phyloP scores from a whole-genome alignment of 1,140 invertebrate genomes.

The Theocolax elegans region DNA sequence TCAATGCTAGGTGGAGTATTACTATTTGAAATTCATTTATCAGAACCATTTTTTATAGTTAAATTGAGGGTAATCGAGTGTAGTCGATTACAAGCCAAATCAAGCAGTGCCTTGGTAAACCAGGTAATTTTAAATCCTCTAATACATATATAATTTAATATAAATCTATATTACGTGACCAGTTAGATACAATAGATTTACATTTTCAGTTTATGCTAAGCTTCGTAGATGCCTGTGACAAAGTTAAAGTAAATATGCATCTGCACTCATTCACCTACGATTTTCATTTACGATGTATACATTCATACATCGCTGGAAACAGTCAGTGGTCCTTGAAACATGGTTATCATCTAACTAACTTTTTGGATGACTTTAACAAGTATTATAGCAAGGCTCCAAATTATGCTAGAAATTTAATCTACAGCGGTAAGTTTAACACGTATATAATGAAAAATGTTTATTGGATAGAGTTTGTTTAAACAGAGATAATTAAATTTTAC shows the following conservation, averaged over 20 bases:
- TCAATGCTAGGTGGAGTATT: conserved; percentile 76
- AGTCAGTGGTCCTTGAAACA: conserved; percentile 72
- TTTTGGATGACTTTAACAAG: conserved; percentile 85
- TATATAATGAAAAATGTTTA: too few species aligned
- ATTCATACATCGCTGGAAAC: conserved; percentile 76
- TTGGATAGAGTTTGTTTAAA: too few species aligned
- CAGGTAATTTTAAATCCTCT: conserved; percentile 59
- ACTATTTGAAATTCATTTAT: conserved; percentile 77
- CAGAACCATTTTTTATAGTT: conserved; percentile 81
- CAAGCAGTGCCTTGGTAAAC: conserved; percentile 68
- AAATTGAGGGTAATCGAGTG: conserved; percentile 79
- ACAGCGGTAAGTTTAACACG: conserved; percentile 70
- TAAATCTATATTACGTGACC: conserved; percentile 3
- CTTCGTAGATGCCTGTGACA: conserved; percentile 83
- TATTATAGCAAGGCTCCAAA: conserved; percentile 87
- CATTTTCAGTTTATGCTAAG: conserved; percentile 73
- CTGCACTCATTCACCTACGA: conserved; percentile 91
- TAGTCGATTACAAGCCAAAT: conserved; percentile 71
- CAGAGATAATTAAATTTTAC: too few species aligned
- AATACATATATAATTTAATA: conserved; percentile 18
- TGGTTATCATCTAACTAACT: conserved; percentile 81
- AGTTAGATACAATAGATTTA: conserved; percentile 1
- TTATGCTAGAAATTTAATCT: conserved; percentile 82
- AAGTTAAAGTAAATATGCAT: conserved; percentile 80
- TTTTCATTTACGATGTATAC: conserved; percentile 82